Evolutionary conservation across 2,113 vertebrate species (phyloP), one percentile per base, ranked within the genome.

Genomic region (Platysteira castanea): DNA sequence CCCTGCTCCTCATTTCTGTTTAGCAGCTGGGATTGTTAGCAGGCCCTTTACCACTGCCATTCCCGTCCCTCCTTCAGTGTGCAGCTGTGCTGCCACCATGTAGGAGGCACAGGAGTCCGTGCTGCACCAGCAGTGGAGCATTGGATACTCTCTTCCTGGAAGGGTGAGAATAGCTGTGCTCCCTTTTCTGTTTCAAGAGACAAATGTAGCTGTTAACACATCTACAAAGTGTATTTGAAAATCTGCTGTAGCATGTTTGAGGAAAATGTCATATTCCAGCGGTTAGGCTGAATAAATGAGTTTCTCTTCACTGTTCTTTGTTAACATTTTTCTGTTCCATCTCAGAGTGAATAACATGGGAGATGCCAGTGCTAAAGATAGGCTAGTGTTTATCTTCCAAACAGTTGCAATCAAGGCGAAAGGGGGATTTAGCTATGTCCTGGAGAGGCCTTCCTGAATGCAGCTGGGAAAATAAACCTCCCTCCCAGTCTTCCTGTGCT

Each of bases 341-440:
- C 61, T 69, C 35, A 1, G 24, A 81, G 33, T 5, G 24, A 88
- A 21, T 53, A 80, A 63, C 52, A 50, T 15, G 56, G 15, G 70
- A 96, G 59, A 73, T 74, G 71, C 42, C 80, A 79, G 57, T 37
- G 81, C 89, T 91, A 75, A 89, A 78, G 89, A 87, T n/a, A 94
- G 89, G 61, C 41, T 46, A n/a, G 50, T 6, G 13, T 82, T 88
- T 71, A 39, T 81, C 74, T 87, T 84, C 81, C 71, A 59, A 60
- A 47, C 24, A 64, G 73, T 61, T 77, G 41, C 4, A 9, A 42
- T 23, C 3, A 6, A 89, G 70, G 87, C 37, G 26, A 67, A 87
- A 82, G 84, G 68, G 70, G 50, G 35, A 31, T 87, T 82, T 44
- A 84, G 73, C 41, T 84, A 31, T 39, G 19, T 73, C 82, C 84